phyloP scores from a whole-genome alignment of 2,888 invertebrate genomes.

The Archips xylosteana region DNA sequence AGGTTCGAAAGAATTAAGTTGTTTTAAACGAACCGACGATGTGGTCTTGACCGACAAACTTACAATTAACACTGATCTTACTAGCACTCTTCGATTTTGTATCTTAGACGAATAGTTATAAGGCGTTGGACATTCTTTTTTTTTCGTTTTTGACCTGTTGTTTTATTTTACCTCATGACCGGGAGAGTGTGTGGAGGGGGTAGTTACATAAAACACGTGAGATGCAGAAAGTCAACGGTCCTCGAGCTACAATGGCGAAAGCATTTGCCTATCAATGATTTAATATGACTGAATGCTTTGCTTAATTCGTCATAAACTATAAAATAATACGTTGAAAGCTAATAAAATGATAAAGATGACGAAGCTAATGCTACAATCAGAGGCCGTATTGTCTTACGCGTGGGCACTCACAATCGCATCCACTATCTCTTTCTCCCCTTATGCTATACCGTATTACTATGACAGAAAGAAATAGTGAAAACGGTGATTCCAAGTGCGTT shows the following conservation, averaged over 20 bases:
- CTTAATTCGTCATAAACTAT: neutral
- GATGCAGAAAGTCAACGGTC: conserved; percentile 69
- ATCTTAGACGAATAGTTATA: conserved; percentile 44
- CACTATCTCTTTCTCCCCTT: no score
- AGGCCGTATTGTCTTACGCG: no score
- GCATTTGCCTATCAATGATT: conserved; percentile 62
- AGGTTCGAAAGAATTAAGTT: neutral
- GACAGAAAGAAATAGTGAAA: no score
- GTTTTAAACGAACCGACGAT: conserved; percentile 61
- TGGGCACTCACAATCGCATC: no score
- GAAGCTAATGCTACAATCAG: no score
- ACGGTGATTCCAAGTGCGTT: no score
- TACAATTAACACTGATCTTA: conserved; percentile 43
- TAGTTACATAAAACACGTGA: conserved; percentile 75
- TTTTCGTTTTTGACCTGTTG: conserved; percentile 27
- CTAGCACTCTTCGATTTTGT: conserved; percentile 43
- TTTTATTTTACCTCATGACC: conserved; percentile 34
- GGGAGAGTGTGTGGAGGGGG: conserved; percentile 60
- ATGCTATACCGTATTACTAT: no score
- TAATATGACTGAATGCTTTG: conserved; percentile 51
- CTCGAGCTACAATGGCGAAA: conserved; percentile 73
- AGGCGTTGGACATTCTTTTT: conserved; percentile 14
- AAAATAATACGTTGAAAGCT: neutral
- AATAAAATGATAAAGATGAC: neutral
- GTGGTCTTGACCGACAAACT: conserved; percentile 56